Conservation (phyloP, 1,140 invertebrate species). For the Sitophilus oryzae region DNA sequence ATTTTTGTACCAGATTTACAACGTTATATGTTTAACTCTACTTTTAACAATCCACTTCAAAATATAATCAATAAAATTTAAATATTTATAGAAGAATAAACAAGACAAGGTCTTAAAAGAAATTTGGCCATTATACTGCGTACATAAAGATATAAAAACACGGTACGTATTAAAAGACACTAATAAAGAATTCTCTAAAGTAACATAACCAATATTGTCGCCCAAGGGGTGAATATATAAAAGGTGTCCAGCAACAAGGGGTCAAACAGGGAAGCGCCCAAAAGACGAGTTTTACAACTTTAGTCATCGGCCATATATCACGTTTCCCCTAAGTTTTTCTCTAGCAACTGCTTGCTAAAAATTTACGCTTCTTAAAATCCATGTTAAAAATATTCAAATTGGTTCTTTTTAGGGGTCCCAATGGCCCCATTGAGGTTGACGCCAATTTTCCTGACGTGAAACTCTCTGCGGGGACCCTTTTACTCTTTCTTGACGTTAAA, state of each 20-base stretch:
- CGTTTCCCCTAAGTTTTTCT: conserved; percentile 23
- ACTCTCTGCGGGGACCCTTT: conserved; percentile 39
- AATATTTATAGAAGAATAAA: too few relatives aligned
- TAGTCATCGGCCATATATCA: conserved; percentile 29
- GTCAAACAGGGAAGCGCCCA: conserved; percentile 2
- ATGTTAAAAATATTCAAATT: conserved; percentile 50
- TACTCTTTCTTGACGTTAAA: conserved; percentile 35
- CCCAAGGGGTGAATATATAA: conserved; percentile 16
- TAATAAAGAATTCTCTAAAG: neutral
- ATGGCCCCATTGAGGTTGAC: conserved; percentile 47
- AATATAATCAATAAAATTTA: too few relatives aligned
- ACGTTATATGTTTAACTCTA: too few relatives aligned
- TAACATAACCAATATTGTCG: conserved; percentile 5
- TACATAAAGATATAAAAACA: neutral
- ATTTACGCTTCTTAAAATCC: conserved; percentile 48
- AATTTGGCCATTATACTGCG: too few relatives aligned
- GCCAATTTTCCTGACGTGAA: conserved; percentile 48
- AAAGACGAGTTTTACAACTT: conserved; percentile 22
- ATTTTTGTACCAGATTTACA: too few relatives aligned
- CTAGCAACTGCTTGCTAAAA: conserved; percentile 40
- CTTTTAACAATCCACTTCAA: too few relatives aligned
- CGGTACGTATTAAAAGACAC: neutral
- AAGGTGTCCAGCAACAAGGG: conserved; percentile 14
- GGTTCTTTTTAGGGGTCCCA: conserved; percentile 45
- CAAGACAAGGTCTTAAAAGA: too few relatives aligned